Evolutionary conservation across 92 coral and sea anemone genomes (phyloP).

Genomic region (Phenganax marumi): DNA sequence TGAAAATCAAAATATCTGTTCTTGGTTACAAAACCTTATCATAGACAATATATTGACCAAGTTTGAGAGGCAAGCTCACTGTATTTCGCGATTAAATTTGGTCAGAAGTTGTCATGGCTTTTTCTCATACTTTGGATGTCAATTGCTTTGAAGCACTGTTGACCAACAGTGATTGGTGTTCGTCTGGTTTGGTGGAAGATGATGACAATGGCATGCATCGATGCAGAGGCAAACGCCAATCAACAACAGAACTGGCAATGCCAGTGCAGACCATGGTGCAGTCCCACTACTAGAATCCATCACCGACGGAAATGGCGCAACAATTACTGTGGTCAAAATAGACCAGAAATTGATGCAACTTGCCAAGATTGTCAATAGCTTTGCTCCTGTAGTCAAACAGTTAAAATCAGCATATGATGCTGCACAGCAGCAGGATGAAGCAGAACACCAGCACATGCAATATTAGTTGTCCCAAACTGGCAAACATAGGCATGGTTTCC

Average conservation of each 20-base stretch:
- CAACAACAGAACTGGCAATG: neutral
- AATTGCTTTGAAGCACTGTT: neutral
- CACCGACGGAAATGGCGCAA: neutral
- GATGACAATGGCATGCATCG: neutral
- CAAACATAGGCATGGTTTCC: conserved; percentile 59
- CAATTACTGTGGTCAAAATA: neutral
- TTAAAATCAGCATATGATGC: conserved; percentile 5
- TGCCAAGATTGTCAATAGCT: neutral
- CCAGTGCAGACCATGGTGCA: neutral
- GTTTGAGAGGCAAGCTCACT: conserved; percentile 6
- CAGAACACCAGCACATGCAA: conserved; percentile 32
- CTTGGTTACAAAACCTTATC: no score
- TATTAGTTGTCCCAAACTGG: conserved; percentile 55
- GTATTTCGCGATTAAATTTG: neutral
- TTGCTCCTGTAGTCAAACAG: neutral
- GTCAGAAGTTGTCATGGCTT: neutral
- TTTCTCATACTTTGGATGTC: neutral
- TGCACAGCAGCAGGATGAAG: conserved; percentile 17
- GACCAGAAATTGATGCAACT: neutral
- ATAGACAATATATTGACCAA: neutral
- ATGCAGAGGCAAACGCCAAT: neutral
- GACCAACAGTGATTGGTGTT: no score
- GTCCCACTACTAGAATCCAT: neutral
- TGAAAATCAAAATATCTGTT: no score
- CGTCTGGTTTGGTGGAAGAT: no score